Evolutionary conservation across 2,888 invertebrate species (phyloP).

Genomic region (Oscheius onirici): DNA sequence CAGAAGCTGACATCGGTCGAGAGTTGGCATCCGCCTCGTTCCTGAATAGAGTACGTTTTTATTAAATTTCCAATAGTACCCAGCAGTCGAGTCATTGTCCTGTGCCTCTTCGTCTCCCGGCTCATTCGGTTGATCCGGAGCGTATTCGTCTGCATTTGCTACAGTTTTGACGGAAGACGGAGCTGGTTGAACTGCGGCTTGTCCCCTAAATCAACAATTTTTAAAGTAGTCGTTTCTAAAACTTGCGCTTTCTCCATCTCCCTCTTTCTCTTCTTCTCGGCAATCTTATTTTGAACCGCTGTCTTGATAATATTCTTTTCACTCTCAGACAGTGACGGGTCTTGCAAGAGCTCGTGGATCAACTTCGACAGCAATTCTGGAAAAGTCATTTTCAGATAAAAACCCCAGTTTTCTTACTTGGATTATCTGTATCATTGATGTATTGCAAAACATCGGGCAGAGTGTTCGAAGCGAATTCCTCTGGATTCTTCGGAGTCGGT

Average conservation of each 20-base stretch:
- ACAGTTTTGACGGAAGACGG: background rate
- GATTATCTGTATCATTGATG: conserved; percentile 16
- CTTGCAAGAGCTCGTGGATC: background rate
- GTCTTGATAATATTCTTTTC: background rate
- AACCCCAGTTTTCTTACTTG: conserved; percentile 19
- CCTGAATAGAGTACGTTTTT: background rate
- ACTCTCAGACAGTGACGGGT: conserved; percentile 1
- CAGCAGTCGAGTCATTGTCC: conserved; percentile 2
- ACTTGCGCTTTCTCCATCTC: background rate
- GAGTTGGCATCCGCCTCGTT: background rate
- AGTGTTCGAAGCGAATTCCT: background rate
- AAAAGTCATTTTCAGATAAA: background rate
- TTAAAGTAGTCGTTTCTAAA: background rate
- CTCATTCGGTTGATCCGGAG: conserved; percentile 18
- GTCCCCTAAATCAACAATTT: background rate
- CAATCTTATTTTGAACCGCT: conserved; percentile 4
- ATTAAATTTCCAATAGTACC: background rate
- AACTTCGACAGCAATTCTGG: conserved; percentile 10
- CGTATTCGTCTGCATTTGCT: conserved; percentile 10
- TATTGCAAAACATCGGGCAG: conserved; percentile 19
- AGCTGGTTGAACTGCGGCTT: background rate
- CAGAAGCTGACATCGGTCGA: conserved; percentile 38
- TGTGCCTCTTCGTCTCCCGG: background rate
- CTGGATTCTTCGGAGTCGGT: background rate
- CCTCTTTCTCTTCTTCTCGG: conserved; percentile 5